These are phyloP conservation scores for Ormyrus labotus DNA, from an alignment of 2,888 invertebrate genomes.

Conservation along the genomic window DNA sequence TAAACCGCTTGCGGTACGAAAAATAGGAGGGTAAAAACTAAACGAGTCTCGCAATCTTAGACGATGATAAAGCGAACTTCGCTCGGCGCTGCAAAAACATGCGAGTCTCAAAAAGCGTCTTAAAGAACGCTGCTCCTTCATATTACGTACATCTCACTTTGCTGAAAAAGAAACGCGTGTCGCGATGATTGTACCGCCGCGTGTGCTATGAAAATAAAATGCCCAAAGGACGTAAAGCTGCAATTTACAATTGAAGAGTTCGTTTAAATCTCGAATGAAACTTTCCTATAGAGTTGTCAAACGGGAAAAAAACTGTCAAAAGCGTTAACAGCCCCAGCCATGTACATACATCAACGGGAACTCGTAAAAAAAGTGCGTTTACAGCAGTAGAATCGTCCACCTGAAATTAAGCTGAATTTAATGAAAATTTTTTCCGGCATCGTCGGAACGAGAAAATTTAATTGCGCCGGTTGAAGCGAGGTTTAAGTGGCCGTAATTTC, in stretches of 20 bases:
- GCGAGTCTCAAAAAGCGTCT: too few relatives aligned
- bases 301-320: too few relatives aligned
- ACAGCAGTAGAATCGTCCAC: background rate
- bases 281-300: background rate
- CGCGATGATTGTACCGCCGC: too few relatives aligned
- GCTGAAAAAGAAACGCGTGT: background rate
- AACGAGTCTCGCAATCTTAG: conserved; percentile 28
- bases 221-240: too few relatives aligned
- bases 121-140: too few relatives aligned
- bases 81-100: conserved; percentile 9
- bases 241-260: background rate
- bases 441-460: conserved; percentile 17
- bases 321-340: too few relatives aligned
- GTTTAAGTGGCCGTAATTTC: conserved; percentile 9
- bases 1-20: background rate
- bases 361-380: background rate
- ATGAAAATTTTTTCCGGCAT: conserved; percentile 17
- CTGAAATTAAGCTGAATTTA: conserved; percentile 23
- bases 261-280: background rate
- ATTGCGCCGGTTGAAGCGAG: conserved; percentile 18
- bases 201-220: too few relatives aligned
- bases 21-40: conserved; percentile 14
- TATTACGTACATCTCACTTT: background rate
- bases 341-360: too few relatives aligned
- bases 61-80: conserved; percentile 45